phyloP scores from a whole-genome alignment of 2,797 vertebrate species.

The Sternarchorhynchus goeldii region DNA sequence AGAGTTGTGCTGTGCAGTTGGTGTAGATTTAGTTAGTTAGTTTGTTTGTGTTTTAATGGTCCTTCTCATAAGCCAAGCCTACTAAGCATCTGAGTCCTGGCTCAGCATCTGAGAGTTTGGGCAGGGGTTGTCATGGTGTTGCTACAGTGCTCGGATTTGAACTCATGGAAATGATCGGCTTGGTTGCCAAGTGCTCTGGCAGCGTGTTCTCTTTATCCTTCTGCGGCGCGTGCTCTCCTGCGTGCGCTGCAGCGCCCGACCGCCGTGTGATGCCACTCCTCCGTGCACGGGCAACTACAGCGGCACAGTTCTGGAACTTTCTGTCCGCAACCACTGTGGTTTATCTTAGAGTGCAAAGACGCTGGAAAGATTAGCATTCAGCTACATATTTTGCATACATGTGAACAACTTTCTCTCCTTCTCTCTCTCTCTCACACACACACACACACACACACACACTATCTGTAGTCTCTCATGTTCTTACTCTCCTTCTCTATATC shows the following conservation, averaged over 20 bases:
- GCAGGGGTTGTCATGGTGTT: slow-evolving; percentile 39
- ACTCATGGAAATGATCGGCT: slow-evolving; percentile 59
- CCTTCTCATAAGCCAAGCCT: slow-evolving; percentile 46
- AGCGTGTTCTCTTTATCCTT: slow-evolving; percentile 37
- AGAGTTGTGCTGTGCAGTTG: slow-evolving; percentile 21
- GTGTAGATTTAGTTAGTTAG: background rate
- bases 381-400: slow-evolving; percentile 17
- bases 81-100: slow-evolving; percentile 50
- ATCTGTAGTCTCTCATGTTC: background rate
- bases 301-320: background rate
- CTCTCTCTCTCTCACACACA: background rate
- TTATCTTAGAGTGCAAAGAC: background rate
- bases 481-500: slow-evolving; percentile 1
- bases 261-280: background rate
- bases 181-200: slow-evolving; percentile 60
- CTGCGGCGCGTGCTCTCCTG: slow-evolving; percentile 1
- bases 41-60: background rate
- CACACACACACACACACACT: background rate
- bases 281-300: background rate
- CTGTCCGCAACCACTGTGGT: background rate
- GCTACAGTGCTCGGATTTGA: slow-evolving; percentile 60
- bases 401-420: background rate
- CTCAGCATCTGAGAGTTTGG: slow-evolving; percentile 54
- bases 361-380: slow-evolving; percentile 12
- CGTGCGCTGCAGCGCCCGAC: slow-evolving; percentile 3